Conservation (phyloP, 2,113 vertebrate species). For the Corydoras maculifer region DNA sequence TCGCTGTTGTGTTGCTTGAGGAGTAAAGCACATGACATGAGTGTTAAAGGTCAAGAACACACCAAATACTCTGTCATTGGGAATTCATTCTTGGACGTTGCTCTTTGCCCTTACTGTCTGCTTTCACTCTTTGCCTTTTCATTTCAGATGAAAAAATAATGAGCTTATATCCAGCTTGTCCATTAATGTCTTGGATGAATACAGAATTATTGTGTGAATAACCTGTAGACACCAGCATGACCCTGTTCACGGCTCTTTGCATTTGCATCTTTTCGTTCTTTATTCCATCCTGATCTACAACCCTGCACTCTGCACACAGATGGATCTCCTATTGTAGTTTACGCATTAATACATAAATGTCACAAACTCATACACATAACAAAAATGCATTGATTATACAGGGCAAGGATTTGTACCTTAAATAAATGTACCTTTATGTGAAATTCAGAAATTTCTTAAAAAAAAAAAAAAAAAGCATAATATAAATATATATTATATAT, state of each 20-base stretch:
- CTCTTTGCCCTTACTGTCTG: slow-evolving; percentile 14
- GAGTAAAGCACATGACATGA: slow-evolving; percentile 9
- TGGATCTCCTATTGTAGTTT: neutral
- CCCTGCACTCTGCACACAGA: neutral
- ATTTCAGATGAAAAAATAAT: slow-evolving; percentile 35
- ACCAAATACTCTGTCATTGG: slow-evolving; percentile 3
- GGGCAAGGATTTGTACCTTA: too few relatives aligned
- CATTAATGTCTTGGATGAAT: slow-evolving; percentile 35
- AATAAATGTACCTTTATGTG: too few relatives aligned
- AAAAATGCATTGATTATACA: too few relatives aligned
- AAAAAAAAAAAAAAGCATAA: too few relatives aligned
- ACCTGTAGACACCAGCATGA: slow-evolving; percentile 32
- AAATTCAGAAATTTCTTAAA: too few relatives aligned
- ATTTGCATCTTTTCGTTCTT: slow-evolving; percentile 33
- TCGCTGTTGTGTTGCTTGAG: neutral
- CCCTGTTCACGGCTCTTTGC: slow-evolving; percentile 26
- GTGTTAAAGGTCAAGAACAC: slow-evolving; percentile 17
- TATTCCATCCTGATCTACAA: neutral
- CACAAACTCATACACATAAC: too few relatives aligned
- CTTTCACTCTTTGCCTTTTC: slow-evolving; percentile 22
- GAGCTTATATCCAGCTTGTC: slow-evolving; percentile 25
- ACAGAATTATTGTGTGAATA: slow-evolving; percentile 21
- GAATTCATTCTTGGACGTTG: slow-evolving; percentile 14
- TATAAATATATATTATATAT: too few relatives aligned
- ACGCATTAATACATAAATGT: too few relatives aligned